Conservation (phyloP, 2,888 invertebrate genomes). For the Therioaphis trifolii region DNA sequence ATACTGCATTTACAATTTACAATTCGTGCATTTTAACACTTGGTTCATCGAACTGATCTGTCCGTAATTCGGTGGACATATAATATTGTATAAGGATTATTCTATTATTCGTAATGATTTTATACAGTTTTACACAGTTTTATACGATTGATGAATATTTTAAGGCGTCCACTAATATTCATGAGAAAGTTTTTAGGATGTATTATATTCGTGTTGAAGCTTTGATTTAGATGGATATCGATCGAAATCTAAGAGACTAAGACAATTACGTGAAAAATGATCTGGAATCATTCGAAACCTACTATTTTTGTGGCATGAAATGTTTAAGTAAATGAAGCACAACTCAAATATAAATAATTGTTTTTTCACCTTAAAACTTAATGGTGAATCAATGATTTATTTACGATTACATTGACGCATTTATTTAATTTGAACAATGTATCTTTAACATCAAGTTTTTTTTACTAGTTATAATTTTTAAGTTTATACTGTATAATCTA, state of each 20-base stretch:
- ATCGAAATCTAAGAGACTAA: not conserved
- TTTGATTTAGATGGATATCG: not conserved
- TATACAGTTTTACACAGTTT: not conserved
- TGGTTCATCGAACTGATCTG: not conserved
- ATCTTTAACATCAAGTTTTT: not conserved
- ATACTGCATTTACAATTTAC: not conserved
- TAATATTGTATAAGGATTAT: not conserved
- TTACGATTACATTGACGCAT: not conserved
- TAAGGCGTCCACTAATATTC: not conserved
- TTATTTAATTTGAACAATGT: not conserved
- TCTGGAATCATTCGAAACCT: too few species aligned
- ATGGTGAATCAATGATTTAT: too few species aligned
- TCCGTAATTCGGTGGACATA: not conserved
- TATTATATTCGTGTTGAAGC: too few species aligned
- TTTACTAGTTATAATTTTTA: too few species aligned
- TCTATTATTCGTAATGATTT: conserved; percentile 1
- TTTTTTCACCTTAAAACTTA: too few species aligned
- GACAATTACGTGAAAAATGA: too few species aligned
- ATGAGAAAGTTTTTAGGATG: not conserved
- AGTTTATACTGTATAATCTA: too few species aligned
- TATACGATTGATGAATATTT: not conserved
- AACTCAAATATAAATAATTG: too few species aligned
- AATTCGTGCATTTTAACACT: not conserved
- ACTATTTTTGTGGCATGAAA: not conserved
- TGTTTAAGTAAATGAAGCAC: too few species aligned